These are phyloP conservation scores for Oeneis ivallda DNA, from an alignment of 2,888 invertebrate genomes.

Conservation along the genomic window DNA sequence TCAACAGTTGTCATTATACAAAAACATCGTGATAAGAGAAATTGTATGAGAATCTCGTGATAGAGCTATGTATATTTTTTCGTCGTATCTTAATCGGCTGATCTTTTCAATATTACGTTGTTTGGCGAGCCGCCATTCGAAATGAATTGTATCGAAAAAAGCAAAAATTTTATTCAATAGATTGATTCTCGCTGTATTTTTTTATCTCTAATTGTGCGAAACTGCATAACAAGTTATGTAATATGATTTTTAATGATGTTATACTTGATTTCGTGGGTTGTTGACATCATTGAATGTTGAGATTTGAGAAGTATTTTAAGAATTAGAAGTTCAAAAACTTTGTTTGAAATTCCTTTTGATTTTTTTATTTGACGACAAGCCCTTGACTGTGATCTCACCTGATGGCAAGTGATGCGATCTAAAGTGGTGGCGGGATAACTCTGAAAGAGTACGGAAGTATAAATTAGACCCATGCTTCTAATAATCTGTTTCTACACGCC, in stretches of 20 bases:
- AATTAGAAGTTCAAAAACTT: background rate
- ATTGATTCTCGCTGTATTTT: conserved; percentile 21
- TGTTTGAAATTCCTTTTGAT: too few species aligned
- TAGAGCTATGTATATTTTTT: conserved; percentile 10
- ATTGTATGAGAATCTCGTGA: conserved; percentile 17
- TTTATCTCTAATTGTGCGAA: conserved; percentile 22
- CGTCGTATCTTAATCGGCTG: conserved; percentile 18
- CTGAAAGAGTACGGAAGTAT: too few species aligned
- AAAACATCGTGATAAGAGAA: conserved; percentile 11
- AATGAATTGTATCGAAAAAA: conserved; percentile 14
- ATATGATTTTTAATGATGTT: conserved; percentile 9
- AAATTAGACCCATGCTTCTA: too few species aligned
- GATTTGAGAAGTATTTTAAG: background rate
- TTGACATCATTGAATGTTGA: background rate
- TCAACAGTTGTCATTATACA: conserved; percentile 3
- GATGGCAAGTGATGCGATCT: too few species aligned
- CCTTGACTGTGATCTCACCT: too few species aligned
- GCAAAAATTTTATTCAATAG: conserved; percentile 24
- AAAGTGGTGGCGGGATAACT: too few species aligned
- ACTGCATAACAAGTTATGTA: conserved; percentile 31
- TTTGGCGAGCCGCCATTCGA: conserved; percentile 14
- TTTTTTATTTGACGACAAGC: too few species aligned
- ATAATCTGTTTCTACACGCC: too few species aligned
- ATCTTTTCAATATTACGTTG: conserved; percentile 20
- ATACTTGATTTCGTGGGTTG: background rate